Evolutionary conservation across 2,797 vertebrate genomes (phyloP).

Genomic region (Macropodus opercularis): DNA sequence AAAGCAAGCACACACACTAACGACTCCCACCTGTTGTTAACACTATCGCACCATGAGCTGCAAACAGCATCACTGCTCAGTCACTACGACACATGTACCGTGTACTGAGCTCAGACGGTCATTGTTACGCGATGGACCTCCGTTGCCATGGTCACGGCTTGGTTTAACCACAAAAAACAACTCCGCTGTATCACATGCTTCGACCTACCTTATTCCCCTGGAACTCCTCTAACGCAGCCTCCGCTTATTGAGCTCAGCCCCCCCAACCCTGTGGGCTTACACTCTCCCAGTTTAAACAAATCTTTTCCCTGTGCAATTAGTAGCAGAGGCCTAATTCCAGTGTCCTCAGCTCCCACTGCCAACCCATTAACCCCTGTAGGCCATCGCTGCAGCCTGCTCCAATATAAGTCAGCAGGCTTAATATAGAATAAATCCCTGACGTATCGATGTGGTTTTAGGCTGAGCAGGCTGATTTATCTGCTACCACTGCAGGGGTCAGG

Average conservation of each 20-base stretch:
- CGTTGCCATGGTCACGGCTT: too few relatives aligned
- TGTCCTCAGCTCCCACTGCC: constrained; percentile 55
- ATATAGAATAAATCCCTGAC: constrained; percentile 54
- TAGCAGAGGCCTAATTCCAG: constrained; percentile 61
- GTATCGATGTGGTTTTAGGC: constrained; percentile 61
- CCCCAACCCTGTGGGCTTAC: constrained; percentile 41
- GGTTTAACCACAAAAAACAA: too few relatives aligned
- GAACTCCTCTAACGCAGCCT: constrained; percentile 18
- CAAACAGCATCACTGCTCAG: too few relatives aligned
- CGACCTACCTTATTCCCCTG: constrained; percentile 26
- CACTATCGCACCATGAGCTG: too few relatives aligned
- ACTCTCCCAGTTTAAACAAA: constrained; percentile 54
- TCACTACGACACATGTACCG: too few relatives aligned
- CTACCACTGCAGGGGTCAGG: constrained; percentile 34
- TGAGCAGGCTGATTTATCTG: constrained; percentile 58
- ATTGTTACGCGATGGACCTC: too few relatives aligned
- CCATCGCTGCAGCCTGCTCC: constrained; percentile 25
- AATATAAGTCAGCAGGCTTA: constrained; percentile 59
- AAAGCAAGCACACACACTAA: too few relatives aligned
- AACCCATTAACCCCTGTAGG: constrained; percentile 54
- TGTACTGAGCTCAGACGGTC: too few relatives aligned
- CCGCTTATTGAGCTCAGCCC: constrained; percentile 20
- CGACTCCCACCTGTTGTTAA: too few relatives aligned
- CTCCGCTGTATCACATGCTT: too few relatives aligned
- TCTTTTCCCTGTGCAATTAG: constrained; percentile 59